phyloP scores from a whole-genome alignment of 2,888 invertebrate species.

The Ceriagrion tenellum region DNA sequence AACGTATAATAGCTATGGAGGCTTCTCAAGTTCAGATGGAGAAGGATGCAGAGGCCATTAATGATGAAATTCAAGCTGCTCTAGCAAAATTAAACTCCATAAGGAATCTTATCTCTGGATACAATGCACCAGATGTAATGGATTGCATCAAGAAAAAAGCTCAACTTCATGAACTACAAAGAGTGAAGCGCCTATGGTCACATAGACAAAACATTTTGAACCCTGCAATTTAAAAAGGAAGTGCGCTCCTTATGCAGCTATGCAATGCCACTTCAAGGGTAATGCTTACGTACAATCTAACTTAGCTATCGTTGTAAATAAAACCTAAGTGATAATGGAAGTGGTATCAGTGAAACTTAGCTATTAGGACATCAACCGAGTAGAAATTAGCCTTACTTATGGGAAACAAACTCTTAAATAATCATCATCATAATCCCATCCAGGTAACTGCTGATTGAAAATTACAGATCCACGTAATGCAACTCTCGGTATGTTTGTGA shows the following conservation, averaged over 20 bases:
- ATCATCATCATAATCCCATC: too few relatives aligned
- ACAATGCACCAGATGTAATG: conserved; percentile 38
- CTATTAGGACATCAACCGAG: too few relatives aligned
- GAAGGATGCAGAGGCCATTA: not conserved
- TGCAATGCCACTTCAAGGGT: too few relatives aligned
- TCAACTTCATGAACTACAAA: conserved; percentile 2
- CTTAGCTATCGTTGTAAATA: not conserved
- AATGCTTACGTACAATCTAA: too few relatives aligned
- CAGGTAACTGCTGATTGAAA: too few relatives aligned
- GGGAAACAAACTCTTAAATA: too few relatives aligned
- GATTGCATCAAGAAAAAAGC: conserved; percentile 30
- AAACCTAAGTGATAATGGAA: not conserved
- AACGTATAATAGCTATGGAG: not conserved
- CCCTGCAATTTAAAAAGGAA: not conserved
- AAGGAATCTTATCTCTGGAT: conserved; percentile 23
- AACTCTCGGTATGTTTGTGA: too few relatives aligned
- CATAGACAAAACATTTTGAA: not conserved
- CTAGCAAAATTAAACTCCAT: not conserved
- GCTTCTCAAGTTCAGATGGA: not conserved
- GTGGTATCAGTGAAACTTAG: too few relatives aligned
- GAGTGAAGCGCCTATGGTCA: not conserved
- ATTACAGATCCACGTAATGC: too few relatives aligned
- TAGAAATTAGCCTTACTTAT: too few relatives aligned
- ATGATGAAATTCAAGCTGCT: not conserved
- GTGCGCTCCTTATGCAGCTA: too few relatives aligned